Conservation (phyloP, 2,888 invertebrate genomes). For the Helleia helle region DNA sequence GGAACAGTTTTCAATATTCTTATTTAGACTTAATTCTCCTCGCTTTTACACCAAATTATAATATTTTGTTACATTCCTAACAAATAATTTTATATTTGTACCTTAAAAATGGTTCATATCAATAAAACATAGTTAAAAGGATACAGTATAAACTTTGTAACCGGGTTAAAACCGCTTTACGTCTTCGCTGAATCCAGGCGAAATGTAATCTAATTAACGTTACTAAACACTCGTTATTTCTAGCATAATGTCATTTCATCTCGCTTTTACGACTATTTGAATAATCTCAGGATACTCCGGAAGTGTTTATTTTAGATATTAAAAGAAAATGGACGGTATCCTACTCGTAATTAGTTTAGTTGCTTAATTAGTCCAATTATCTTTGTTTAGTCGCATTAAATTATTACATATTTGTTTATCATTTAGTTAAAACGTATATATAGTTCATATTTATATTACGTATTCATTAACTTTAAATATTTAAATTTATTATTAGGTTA, state of each 20-base stretch:
- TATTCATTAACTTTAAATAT: too few relatives aligned
- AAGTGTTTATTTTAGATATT: background rate
- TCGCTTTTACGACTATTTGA: conserved; percentile 39
- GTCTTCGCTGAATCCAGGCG: conserved; percentile 37
- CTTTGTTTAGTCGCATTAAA: too few relatives aligned
- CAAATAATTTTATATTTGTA: too few relatives aligned
- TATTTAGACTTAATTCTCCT: too few relatives aligned
- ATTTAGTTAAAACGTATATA: background rate
- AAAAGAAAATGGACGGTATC: background rate
- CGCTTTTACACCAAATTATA: too few relatives aligned
- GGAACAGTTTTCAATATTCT: too few relatives aligned
- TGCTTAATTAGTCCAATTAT: too few relatives aligned
- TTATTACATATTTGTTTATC: background rate
- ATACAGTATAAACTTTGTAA: conserved; percentile 10
- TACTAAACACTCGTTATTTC: conserved; percentile 46
- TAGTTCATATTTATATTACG: too few relatives aligned
- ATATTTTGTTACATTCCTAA: too few relatives aligned
- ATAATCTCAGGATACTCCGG: conserved; percentile 27
- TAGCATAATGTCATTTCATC: conserved; percentile 40
- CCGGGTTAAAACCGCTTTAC: conserved; percentile 37
- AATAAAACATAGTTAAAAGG: too few relatives aligned
- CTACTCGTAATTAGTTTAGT: background rate
- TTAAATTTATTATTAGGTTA: too few relatives aligned
- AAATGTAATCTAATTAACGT: conserved; percentile 46
- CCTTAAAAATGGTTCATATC: too few relatives aligned